phyloP scores from a whole-genome alignment of 2,888 invertebrate genomes.

The Arrhopalites spinosus region DNA sequence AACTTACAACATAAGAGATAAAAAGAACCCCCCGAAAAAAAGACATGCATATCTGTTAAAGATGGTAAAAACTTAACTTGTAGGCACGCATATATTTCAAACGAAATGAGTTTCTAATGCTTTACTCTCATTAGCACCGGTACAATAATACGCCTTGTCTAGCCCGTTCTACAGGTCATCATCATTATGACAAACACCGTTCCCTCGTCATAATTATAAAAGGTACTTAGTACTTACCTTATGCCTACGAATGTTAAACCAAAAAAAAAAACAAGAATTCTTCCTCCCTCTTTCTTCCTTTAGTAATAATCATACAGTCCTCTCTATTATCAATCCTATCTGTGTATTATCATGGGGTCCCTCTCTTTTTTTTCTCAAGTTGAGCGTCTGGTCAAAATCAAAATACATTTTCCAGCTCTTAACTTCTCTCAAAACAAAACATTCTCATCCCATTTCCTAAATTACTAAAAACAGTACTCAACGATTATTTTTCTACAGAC shows the following conservation, averaged over 20 bases:
- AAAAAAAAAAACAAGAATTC: not conserved
- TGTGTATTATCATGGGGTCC: no score
- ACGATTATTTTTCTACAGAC: not conserved
- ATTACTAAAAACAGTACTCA: not conserved
- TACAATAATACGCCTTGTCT: conserved; percentile 17
- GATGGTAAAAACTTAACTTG: not conserved
- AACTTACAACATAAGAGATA: not conserved
- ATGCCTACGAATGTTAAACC: not conserved
- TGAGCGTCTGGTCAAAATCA: no score
- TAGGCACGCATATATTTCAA: not conserved
- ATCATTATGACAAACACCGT: conserved; percentile 31
- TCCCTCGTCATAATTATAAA: conserved; percentile 23
- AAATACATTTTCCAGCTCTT: no score
- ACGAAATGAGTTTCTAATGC: not conserved
- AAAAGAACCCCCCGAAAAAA: not conserved
- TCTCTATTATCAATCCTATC: no score
- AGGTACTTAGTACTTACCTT: conserved; percentile 25
- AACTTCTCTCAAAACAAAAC: no score
- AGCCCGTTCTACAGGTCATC: conserved; percentile 27
- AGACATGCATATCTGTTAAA: no score
- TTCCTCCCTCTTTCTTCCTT: not conserved
- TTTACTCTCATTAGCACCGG: conserved; percentile 26
- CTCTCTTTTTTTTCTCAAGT: no score
- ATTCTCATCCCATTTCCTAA: no score
- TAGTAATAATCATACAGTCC: not conserved